Conservation (phyloP, 2,113 vertebrate genomes). For the Camelus bactrianus region DNA sequence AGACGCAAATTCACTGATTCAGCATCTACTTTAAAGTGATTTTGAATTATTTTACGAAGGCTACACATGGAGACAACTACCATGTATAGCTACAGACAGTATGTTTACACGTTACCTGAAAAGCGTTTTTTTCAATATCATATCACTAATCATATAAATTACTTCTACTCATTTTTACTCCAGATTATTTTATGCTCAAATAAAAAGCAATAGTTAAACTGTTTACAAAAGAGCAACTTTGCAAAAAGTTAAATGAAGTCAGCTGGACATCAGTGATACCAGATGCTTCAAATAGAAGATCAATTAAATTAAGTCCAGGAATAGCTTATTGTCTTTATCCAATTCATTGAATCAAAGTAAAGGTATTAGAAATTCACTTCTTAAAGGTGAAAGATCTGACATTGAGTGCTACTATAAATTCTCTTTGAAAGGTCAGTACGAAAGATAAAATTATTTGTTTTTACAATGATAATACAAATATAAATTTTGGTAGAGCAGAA, state of each 20-base stretch:
- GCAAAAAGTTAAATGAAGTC: not conserved
- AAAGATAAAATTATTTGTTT: slow-evolving; percentile 12
- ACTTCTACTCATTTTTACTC: not conserved
- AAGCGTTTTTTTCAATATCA: not conserved
- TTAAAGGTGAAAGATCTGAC: not conserved
- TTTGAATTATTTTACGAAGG: not conserved
- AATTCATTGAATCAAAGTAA: slow-evolving; percentile 35
- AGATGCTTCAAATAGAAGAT: not conserved
- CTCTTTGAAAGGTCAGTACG: not conserved
- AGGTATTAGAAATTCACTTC: not conserved
- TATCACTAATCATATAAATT: not conserved
- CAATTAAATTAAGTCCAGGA: not conserved
- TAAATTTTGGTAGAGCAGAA: not conserved
- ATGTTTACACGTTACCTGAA: not conserved
- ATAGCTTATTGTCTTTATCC: not conserved
- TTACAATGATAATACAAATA: not conserved
- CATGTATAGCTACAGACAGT: not conserved
- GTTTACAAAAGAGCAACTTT: not conserved
- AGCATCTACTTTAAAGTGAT: not conserved
- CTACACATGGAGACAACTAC: not conserved
- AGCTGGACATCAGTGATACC: not conserved
- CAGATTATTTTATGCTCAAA: not conserved
- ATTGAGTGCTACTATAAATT: not conserved
- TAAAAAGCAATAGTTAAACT: not conserved
- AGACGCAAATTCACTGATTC: not conserved